Evolutionary conservation across 2,797 vertebrate species (phyloP), one percentile per base, ranked within the genome.

Genomic region (Clamator glandarius): DNA sequence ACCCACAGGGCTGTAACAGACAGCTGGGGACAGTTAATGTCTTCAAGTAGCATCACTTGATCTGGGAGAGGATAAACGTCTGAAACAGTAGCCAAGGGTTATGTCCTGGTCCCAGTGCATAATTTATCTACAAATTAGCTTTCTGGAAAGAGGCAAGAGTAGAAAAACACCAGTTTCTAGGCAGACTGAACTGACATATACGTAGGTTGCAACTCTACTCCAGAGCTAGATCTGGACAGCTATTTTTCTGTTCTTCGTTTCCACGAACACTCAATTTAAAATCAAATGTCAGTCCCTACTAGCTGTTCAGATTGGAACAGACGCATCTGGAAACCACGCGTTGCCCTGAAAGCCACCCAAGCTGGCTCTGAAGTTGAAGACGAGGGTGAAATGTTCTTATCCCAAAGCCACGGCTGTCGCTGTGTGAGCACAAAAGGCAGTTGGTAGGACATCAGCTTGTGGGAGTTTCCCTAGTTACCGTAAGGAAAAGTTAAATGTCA

Each of bases 401-500:
- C 36, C 59, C 35, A 2, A 83, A 87, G 93, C 95, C 87, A 95
- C 95, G 55, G 80, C 91, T 85, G 92, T 86, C 11, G 6, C 82
- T 72, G 69, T 0, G 28, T 0, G 15, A 96, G 86, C 90, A 95
- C 95, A 95, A 96, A 96, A 95, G 95, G 94, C 94, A 95, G 86
- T 76, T 96, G 95, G 92, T 92, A 54, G 91, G 93, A 96, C 96
- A 96, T 93, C 93, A 94, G 85, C 74, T 82, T 94, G 92, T 95
- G 95, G 95, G 92, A 96, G 91, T 94, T 75, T 92, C 87, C 95
- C 93, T 87, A 96, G 95, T 67, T 95, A 92, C 91, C 87, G 76
- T 81, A 88, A 96, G 87, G 95, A 96, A 92, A 88, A 90, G 91
- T 92, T 93, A 92, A 95, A 95, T 94, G 87, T 89, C 92, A 95